These are phyloP conservation scores for Callorhinus ursinus DNA, from an alignment of 2,113 vertebrate genomes.

Conservation along the genomic window DNA sequence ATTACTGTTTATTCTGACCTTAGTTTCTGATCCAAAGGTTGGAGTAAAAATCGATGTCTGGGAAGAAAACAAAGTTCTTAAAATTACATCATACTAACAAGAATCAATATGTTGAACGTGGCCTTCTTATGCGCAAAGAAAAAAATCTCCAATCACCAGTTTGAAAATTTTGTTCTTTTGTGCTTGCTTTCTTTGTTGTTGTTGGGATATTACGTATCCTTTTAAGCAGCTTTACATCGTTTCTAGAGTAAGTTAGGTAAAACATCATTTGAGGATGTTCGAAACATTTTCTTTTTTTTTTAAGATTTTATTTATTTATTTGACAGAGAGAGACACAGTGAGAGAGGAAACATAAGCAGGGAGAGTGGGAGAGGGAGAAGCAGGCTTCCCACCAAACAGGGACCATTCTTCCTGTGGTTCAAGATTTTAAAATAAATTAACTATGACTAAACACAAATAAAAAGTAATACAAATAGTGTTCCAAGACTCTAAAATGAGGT, in stretches of 20 bases:
- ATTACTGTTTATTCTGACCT: conserved; percentile 91
- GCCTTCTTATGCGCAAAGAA: neutral
- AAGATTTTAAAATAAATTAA: conserved; percentile 27
- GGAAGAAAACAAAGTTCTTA: conserved; percentile 36
- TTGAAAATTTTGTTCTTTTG: neutral
- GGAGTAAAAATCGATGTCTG: conserved; percentile 96
- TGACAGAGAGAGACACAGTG: no score
- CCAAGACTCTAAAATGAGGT: neutral
- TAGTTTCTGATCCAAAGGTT: conserved; percentile 91
- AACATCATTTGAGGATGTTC: neutral
- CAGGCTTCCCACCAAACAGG: no score
- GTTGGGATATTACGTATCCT: neutral
- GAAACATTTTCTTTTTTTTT: neutral
- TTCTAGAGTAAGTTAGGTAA: neutral
- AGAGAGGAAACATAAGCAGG: no score
- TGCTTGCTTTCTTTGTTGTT: neutral
- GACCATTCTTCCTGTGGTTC: neutral
- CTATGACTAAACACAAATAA: neutral
- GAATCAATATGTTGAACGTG: neutral
- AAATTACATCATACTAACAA: neutral
- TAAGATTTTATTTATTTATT: no score
- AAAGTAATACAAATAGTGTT: neutral
- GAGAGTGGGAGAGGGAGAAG: no score
- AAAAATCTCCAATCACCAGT: neutral
- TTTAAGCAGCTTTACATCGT: neutral